Base-by-base conservation (phyloP, 2,797 vertebrate genomes). In the Rhynchotus rufescens region DNA sequence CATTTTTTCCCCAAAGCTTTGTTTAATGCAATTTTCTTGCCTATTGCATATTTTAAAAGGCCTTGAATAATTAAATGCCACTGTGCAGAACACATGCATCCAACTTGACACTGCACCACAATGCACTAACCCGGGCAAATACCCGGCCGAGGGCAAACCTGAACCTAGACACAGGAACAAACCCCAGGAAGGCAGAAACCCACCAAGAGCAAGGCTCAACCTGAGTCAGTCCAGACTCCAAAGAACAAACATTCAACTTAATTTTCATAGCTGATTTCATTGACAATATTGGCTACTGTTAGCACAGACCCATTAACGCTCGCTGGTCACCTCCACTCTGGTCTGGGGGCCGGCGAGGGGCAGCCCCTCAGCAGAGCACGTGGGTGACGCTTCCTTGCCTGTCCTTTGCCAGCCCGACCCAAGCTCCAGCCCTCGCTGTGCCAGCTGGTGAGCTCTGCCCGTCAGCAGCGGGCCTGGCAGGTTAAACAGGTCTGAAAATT, bases 81-180 rank as follows among this genome's bases (percentile, higher is more conserved):
- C 61, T 4, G 66, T 10, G 28, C 2, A 0, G 40, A 65, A 60
- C 62, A 32, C 20, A 3, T 11, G 34, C 66, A 51, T 13, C 6
- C 36, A n/a, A 30, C 67, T 7, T 2, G 30, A 20, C 2, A 0
- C 1, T 5, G 21, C 16, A 23, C 30, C 26, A 30, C 78, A 34
- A 4, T 17, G 4, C 4, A 4, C 52, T 32, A 45, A 23, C 47
- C 3, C 0, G 22, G 2, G 1, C 2, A 1, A 12, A 8, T 10
- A 11, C 28, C 42, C 51, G 38, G 52, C 12, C 40, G 65, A 47
- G 60, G 19, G 28, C 49, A 15, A 76, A 22, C 26, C 42, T n/a
- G 73, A 52, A 32, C 17, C 30, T 28, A 21, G 68, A 49, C 45
- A 23, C 22, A 6, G 40, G 45, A 75, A 44, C 28, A 44, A 72